Evolutionary conservation across 2,888 invertebrate species (phyloP).

Genomic region (Tipula confusa): DNA sequence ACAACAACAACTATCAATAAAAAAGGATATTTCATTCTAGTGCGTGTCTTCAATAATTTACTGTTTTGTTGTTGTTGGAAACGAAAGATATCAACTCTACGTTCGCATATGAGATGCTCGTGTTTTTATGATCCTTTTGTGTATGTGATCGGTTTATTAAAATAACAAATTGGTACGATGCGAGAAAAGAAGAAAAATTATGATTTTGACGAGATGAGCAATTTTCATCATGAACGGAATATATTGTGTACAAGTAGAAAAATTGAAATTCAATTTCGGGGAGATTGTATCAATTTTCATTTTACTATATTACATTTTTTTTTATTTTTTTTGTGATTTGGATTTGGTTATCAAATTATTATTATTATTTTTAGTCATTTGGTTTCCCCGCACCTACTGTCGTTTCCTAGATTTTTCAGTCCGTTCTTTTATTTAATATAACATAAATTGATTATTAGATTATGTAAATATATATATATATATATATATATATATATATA

Average conservation of each 20-base stretch:
- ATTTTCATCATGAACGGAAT: conserved; percentile 12
- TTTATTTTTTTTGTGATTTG: too few species aligned
- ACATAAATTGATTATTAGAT: background rate
- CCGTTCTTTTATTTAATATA: background rate
- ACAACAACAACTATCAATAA: background rate
- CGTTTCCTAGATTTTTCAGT: background rate
- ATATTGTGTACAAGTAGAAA: background rate
- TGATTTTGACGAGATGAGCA: background rate
- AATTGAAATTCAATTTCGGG: background rate
- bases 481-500: too few species aligned
- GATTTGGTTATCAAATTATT: too few species aligned
- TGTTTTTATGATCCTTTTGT: background rate
- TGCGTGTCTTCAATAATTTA: background rate
- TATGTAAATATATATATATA: too few species aligned
- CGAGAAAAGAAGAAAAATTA: background rate
- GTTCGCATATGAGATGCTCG: background rate
- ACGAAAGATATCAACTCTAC: background rate
- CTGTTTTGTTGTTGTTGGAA: background rate
- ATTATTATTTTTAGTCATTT: background rate
- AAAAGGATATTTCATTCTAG: conserved; percentile 5
- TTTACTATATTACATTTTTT: background rate
- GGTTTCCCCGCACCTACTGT: background rate
- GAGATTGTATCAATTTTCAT: background rate
- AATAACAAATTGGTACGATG: background rate
- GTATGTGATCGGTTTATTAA: conserved; percentile 25